Evolutionary conservation across 2,797 vertebrate genomes (phyloP).

Genomic region (Hozukius guyotensis): DNA sequence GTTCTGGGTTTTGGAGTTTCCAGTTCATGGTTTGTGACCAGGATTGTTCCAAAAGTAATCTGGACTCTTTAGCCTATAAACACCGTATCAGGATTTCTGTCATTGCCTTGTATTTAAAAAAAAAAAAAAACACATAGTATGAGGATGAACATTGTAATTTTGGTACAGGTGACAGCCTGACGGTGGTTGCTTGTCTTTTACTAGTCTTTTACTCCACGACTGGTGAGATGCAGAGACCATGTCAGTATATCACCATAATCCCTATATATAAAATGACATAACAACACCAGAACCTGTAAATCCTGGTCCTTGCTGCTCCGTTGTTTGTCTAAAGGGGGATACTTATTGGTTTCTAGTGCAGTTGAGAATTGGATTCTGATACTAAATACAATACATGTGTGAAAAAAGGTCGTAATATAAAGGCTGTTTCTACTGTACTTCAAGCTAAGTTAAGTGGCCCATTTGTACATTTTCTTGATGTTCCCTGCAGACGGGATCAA

Average conservation of each 20-base stretch:
- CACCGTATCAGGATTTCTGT: not conserved
- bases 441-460: not conserved
- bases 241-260: not conserved
- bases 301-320: not conserved
- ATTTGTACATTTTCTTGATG: not conserved
- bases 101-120: not conserved
- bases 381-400: not conserved
- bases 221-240: not conserved
- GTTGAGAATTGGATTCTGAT: not conserved
- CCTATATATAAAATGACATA: too few species aligned
- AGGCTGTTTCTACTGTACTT: not conserved
- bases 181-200: not conserved
- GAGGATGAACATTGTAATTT: not conserved
- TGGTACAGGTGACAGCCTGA: not conserved
- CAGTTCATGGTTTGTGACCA: not conserved
- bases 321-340: not conserved
- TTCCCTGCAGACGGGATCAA: slow-evolving; percentile 8
- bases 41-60: not conserved
- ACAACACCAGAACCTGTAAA: not conserved
- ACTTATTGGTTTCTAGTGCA: not conserved
- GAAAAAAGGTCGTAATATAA: not conserved
- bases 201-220: not conserved
- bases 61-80: not conserved
- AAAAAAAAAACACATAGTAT: not conserved
- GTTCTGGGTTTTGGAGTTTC: not conserved